Evolutionary conservation across 2,888 invertebrate genomes (phyloP).

Genomic region (Venustoraphidia nigricollis): DNA sequence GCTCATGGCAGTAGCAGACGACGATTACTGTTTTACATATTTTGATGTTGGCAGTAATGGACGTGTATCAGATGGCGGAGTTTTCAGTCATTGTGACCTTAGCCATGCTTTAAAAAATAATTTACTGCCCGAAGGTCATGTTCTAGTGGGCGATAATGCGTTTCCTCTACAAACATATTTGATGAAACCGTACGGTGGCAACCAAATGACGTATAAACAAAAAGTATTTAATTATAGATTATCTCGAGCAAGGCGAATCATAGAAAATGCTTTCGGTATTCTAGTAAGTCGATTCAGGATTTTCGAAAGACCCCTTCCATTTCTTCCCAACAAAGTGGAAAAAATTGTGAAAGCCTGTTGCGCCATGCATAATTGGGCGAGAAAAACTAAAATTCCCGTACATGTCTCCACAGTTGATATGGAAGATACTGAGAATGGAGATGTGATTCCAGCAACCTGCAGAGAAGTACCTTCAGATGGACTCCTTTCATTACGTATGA

Average conservation of each 20-base stretch:
- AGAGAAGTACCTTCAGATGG: too few species aligned
- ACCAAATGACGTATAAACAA: not conserved
- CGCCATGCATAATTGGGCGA: too few species aligned
- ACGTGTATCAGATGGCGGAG: slow-evolving; percentile 14
- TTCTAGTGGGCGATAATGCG: not conserved
- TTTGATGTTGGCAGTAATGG: slow-evolving; percentile 16
- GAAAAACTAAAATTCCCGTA: too few species aligned
- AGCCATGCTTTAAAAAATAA: slow-evolving; percentile 6
- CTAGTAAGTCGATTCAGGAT: not conserved
- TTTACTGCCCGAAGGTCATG: not conserved
- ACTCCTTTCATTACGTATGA: too few species aligned
- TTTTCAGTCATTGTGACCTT: slow-evolving; percentile 13
- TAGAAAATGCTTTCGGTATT: not conserved
- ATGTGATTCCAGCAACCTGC: too few species aligned
- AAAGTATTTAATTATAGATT: not conserved
- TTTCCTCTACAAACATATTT: not conserved
- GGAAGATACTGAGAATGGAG: too few species aligned
- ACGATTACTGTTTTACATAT: slow-evolving; percentile 17
- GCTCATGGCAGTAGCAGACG: slow-evolving; percentile 16
- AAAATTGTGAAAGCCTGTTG: too few species aligned
- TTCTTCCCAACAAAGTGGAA: too few species aligned
- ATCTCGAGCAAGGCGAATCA: not conserved
- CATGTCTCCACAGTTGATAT: too few species aligned
- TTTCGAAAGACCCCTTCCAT: not conserved
- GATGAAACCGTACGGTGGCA: not conserved